Conservation (phyloP, 92 coral and sea anemone genomes). For the Porites rus region DNA sequence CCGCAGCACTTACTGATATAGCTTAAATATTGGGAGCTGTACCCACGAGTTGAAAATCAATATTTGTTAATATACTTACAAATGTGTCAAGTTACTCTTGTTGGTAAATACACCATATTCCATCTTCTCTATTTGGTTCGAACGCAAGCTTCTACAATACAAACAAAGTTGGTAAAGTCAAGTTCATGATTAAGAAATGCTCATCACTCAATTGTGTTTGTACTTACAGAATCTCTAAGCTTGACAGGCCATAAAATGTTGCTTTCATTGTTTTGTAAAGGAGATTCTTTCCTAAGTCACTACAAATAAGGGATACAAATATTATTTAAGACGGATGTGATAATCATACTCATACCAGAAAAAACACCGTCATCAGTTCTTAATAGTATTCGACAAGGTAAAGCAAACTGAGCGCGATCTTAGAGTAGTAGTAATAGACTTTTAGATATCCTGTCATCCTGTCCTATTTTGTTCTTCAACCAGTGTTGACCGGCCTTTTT, state of each 20-base stretch:
- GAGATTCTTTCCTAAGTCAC: constrained; percentile 29
- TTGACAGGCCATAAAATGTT: not conserved
- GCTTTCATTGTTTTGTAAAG: not conserved
- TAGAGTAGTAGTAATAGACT: too few relatives aligned
- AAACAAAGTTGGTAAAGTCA: not conserved
- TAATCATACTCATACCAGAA: not conserved
- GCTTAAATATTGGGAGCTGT: not conserved
- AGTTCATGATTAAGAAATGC: not conserved
- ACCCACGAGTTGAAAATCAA: not conserved
- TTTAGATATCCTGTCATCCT: too few relatives aligned
- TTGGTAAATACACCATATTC: constrained; percentile 9
- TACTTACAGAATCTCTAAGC: constrained; percentile 22
- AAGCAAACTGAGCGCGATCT: too few relatives aligned
- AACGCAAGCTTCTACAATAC: constrained; percentile 5
- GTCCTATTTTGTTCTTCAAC: too few relatives aligned
- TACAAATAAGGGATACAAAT: not conserved
- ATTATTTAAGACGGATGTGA: too few relatives aligned
- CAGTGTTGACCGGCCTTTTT: too few relatives aligned
- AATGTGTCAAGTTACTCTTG: constrained; percentile 20
- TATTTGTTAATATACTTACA: not conserved
- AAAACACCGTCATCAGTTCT: not conserved
- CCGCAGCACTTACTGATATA: not conserved
- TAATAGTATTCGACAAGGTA: too few relatives aligned
- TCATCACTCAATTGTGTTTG: not conserved
- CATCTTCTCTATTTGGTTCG: constrained; percentile 17